A percentile compares a stretch with the other conserved stretches of the same genome.
phyloP scores from a whole-genome alignment of 2,888 invertebrate species.

The Notodromas monacha region DNA sequence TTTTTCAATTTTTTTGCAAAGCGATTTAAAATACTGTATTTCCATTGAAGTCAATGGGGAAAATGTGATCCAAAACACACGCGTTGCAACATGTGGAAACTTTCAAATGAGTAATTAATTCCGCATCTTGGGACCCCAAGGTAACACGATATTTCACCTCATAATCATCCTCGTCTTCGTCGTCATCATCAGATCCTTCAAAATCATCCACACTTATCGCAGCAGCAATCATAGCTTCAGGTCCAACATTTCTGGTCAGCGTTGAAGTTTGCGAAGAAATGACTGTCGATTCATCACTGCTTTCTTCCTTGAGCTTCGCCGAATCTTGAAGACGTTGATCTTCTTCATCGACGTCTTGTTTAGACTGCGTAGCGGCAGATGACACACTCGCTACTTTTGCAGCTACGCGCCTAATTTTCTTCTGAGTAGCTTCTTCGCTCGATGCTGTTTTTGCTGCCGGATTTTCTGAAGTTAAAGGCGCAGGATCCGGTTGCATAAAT shows the following conservation, averaged over 20 bases:
- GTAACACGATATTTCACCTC: constrained; percentile 17
- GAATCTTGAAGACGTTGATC: too few species aligned
- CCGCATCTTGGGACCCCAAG: too few species aligned
- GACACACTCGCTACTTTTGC: background rate
- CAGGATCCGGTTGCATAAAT: constrained; percentile 15
- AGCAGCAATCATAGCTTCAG: constrained; percentile 9
- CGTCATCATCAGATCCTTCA: constrained; percentile 17
- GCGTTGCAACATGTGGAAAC: constrained; percentile 13
- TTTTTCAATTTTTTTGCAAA: too few species aligned
- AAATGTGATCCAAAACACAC: too few species aligned
- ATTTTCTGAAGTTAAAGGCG: too few species aligned
- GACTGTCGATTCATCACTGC: constrained; percentile 80
- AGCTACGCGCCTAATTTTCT: background rate
- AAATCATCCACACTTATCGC: constrained; percentile 12
- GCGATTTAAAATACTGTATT: too few species aligned
- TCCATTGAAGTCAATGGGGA: too few species aligned
- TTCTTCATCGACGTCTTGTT: too few species aligned
- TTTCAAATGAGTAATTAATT: constrained; percentile 6
- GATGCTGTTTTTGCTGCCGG: too few species aligned
- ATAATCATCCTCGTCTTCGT: constrained; percentile 18
- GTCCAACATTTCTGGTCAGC: constrained; percentile 38
- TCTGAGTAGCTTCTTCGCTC: background rate
- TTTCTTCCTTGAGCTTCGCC: constrained; percentile 30
- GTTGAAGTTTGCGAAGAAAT: constrained; percentile 89
- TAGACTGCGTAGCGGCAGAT: too few species aligned